Evolutionary conservation across 2,113 vertebrate species (phyloP), one percentile per base, ranked within the genome.

Genomic region (Sminthopsis crassicaudata): DNA sequence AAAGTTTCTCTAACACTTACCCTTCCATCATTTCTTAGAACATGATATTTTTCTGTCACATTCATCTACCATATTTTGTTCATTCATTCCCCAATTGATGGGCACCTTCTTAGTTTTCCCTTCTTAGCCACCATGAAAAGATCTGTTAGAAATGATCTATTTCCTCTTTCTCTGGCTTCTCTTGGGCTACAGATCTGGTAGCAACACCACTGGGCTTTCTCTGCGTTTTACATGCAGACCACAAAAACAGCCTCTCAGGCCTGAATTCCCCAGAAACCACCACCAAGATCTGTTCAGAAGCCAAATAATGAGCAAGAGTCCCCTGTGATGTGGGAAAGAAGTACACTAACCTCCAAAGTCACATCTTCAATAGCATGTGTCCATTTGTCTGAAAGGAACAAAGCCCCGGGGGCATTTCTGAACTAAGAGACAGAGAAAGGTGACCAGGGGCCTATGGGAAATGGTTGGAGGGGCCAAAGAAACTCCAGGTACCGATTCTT

Each of bases 261-360:
- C 60, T 24, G 51, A 48, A 22, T 48, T 60, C 26, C 84, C 36
- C 42, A 1, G 42, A n/a, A 76, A 9, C 51, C 46, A 27, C 53
- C 48, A 48, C 12, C 53, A 14, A 90, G 50, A 53, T 95, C 24
- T 1, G 6, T 52, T 88, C 90, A 93, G 90, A 91, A 92, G 27
- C 90, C 8, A 25, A 89, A 60, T 36, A 10, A 36, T 9, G 9
- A 11, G 30, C 60, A 84, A 60, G 53, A 48, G 8, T 36, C 42
- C 11, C 2, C 0, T 36, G 27, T 60, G 50, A 0, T 25, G 0
- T 2, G 67, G 26, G 8, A 52, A 51, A 67, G 8, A 27, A 57
- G n/a, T 67, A 11, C 22, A 2, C 14, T 2, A 8, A 46, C 90
- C 22, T 91, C 48, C 54, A 0, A 26, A 50, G 54, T 26, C 46